These are phyloP conservation scores for Punctoribates punctum DNA, from an alignment of 2,888 invertebrate genomes.

Conservation along the genomic window DNA sequence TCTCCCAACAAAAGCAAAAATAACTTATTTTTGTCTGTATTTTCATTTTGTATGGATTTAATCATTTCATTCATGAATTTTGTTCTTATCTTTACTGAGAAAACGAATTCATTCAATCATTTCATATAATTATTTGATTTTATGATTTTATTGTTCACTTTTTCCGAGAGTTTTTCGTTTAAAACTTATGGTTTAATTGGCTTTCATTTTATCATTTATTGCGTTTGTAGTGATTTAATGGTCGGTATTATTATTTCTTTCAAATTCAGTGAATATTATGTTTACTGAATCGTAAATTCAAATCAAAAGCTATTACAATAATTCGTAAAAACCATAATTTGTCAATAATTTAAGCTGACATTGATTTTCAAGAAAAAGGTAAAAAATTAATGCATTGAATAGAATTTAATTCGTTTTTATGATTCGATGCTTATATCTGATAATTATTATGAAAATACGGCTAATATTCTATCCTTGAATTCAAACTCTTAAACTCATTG, in stretches of 20 bases:
- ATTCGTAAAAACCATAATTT: neutral
- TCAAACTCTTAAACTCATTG: conserved; percentile 14
- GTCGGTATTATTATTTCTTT: neutral
- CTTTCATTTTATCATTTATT: neutral
- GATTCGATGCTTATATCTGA: conserved; percentile 2
- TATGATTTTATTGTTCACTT: neutral
- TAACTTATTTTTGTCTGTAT: too few species aligned
- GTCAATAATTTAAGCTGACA: conserved; percentile 8
- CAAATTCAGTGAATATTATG: neutral
- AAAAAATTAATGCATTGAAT: neutral
- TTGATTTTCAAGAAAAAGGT: neutral
- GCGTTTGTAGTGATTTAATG: conserved; percentile 22
- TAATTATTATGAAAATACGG: neutral
- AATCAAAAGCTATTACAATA: neutral
- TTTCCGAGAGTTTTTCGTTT: neutral
- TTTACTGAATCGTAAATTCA: neutral
- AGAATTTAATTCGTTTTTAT: neutral
- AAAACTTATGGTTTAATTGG: neutral
- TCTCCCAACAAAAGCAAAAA: too few species aligned
- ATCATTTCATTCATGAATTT: neutral
- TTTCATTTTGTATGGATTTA: neutral
- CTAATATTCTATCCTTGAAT: conserved; percentile 19
- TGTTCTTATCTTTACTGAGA: neutral
- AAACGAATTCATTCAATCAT: conserved; percentile 5
- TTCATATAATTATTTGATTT: neutral